Percentiles rank a stretch among this genome's conserved stretches.
Conservation (phyloP, 2,797 vertebrate genomes). For the Ptychobarbus kaznakovi region DNA sequence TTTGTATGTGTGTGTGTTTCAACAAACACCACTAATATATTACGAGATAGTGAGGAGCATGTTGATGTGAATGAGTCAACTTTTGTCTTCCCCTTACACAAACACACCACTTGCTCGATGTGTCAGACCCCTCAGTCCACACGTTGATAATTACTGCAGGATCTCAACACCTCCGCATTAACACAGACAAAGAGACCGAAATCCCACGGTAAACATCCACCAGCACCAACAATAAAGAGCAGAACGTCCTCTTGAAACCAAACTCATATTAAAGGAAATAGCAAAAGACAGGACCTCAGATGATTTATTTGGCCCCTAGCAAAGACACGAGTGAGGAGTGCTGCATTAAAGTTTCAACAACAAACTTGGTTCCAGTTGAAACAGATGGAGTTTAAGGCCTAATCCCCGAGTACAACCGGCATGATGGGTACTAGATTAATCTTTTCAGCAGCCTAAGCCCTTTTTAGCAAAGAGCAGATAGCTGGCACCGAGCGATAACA, state of each 20-base stretch:
- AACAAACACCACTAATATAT: neutral
- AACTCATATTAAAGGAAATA: conserved; percentile 15
- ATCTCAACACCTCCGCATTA: conserved; percentile 22
- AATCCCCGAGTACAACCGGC: neutral
- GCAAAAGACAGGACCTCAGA: neutral
- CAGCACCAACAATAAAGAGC: conserved; percentile 13
- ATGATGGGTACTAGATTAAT: neutral
- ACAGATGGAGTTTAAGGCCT: neutral
- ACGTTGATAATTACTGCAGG: neutral
- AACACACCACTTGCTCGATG: neutral
- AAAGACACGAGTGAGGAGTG: conserved; percentile 3
- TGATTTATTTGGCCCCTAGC: neutral
- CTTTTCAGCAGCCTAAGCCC: conserved; percentile 13
- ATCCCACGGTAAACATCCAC: neutral
- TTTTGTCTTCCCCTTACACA: neutral
- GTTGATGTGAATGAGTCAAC: neutral
- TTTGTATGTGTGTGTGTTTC: neutral
- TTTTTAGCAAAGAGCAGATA: conserved; percentile 19
- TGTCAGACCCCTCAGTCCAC: conserved; percentile 27
- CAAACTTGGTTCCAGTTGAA: conserved; percentile 23
- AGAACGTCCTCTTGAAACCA: conserved; percentile 12
- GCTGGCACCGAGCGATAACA: neutral
- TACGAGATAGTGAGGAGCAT: neutral
- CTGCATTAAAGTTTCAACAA: conserved; percentile 11
- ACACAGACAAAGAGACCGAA: neutral